Evolutionary conservation across 2,797 vertebrate genomes (phyloP).

Genomic region (Falco columbarius): DNA sequence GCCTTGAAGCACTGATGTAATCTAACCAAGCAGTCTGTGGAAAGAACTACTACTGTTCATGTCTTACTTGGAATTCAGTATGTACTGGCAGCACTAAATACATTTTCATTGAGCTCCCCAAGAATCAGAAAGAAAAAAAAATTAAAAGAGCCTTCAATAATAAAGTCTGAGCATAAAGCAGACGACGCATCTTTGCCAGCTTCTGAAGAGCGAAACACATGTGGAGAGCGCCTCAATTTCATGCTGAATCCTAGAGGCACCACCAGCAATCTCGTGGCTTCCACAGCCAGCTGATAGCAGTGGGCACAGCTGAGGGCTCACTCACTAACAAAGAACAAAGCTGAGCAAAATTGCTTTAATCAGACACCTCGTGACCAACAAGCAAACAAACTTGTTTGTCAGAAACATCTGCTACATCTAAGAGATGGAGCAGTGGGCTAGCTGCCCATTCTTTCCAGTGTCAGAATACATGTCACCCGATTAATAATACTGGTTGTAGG

Average conservation of each 20-base stretch:
- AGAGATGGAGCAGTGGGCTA: background rate
- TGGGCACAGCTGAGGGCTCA: slow-evolving; percentile 1
- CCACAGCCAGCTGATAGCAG: background rate
- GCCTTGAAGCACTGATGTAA: background rate
- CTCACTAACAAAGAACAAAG: background rate
- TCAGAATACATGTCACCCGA: background rate
- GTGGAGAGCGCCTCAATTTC: background rate
- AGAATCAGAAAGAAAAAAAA: background rate
- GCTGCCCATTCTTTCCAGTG: background rate
- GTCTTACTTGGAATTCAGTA: background rate
- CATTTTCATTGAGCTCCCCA: background rate
- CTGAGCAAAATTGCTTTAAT: background rate
- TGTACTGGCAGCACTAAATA: background rate
- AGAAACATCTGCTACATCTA: background rate
- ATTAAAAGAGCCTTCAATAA: background rate
- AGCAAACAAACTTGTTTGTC: slow-evolving; percentile 15
- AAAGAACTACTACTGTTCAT: background rate
- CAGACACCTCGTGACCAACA: background rate
- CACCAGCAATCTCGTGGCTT: background rate
- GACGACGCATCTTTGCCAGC: background rate
- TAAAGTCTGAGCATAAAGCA: background rate
- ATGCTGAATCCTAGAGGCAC: background rate
- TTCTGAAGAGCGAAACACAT: background rate
- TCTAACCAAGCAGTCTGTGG: background rate
- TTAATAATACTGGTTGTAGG: background rate